Evolutionary conservation across 53 echinoderm and acorn worm genomes (phyloP).

Genomic region (Paracentrotus lividus): DNA sequence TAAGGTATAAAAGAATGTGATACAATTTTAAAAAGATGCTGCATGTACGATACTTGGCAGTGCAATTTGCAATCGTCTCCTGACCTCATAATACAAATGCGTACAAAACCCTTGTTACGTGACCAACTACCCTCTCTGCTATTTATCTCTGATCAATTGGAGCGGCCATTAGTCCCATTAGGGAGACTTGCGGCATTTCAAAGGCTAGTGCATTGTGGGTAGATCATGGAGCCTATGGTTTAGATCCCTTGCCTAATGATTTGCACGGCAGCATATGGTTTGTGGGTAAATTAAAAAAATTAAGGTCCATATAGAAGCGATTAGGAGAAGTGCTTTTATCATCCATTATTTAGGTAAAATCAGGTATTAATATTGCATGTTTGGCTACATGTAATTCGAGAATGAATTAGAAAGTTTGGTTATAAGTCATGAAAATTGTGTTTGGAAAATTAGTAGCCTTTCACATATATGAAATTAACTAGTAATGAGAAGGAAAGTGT

Average conservation of each 20-base stretch:
- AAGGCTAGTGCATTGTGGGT: not conserved
- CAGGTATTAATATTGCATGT: not conserved
- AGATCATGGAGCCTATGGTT: not conserved
- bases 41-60: too few relatives aligned
- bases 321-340: not conserved
- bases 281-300: not conserved
- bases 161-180: constrained; percentile 5
- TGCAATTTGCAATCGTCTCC: too few relatives aligned
- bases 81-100: not conserved
- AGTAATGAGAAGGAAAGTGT: not conserved
- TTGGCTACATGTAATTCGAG: not conserved
- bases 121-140: not conserved
- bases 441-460: not conserved
- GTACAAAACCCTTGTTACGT: not conserved
- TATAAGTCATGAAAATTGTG: not conserved
- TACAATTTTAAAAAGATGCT: too few relatives aligned
- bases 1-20: too few relatives aligned
- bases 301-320: not conserved
- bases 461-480: not conserved
- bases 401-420: not conserved
- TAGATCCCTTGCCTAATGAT: not conserved
- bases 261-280: not conserved
- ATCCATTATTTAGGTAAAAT: not conserved
- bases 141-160: constrained; percentile 15
- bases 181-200: not conserved